These are phyloP conservation scores for Oceanodroma tethys DNA, from an alignment of 2,113 vertebrate genomes.

Conservation along the genomic window DNA sequence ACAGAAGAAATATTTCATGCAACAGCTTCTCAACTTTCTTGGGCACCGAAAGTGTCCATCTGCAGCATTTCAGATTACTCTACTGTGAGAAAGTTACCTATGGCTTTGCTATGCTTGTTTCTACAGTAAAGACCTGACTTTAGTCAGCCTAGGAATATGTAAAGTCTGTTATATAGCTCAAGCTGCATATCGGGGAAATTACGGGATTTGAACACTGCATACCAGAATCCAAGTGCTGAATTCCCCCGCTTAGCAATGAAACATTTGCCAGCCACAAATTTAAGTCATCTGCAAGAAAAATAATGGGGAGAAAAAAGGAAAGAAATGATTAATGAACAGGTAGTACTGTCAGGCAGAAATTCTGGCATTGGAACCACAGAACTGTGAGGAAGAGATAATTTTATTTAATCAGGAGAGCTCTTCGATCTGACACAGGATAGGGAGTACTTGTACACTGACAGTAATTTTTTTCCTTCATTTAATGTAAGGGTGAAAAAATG, in stretches of 20 bases:
- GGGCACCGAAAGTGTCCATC: neutral
- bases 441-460: neutral
- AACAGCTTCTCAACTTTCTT: neutral
- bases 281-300: neutral
- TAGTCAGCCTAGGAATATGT: neutral
- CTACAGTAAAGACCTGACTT: neutral
- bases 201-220: neutral
- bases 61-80: neutral
- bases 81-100: neutral
- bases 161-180: neutral
- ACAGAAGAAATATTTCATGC: neutral
- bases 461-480: neutral
- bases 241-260: neutral
- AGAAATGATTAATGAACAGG: neutral
- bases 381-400: neutral
- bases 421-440: neutral
- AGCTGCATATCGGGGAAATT: neutral
- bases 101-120: neutral
- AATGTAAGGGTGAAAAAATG: neutral
- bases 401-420: neutral
- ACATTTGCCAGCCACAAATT: neutral
- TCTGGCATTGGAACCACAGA: neutral
- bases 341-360: neutral
- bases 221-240: neutral
- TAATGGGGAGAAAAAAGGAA: rapidly evolving